Base-by-base conservation (phyloP, 2,113 vertebrate genomes). In the Sminthopsis crassicaudata region DNA sequence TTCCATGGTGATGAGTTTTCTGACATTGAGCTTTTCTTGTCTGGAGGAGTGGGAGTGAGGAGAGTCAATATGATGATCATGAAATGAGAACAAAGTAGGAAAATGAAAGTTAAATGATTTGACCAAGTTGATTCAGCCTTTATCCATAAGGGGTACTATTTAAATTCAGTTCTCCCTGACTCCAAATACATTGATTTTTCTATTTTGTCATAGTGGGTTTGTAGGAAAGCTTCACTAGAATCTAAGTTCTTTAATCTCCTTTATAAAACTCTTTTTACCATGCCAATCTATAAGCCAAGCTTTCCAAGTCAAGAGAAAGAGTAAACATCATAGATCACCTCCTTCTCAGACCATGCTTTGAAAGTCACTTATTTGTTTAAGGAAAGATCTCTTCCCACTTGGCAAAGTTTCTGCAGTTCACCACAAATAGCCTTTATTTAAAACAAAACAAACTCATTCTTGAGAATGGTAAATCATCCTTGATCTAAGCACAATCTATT, bases 371-470 rank as follows among this genome's bases (percentile, higher is more conserved):
- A 95, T 93, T 91, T 97, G 93, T 96, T 95, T 90, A 42, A 50
- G 26, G 84, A 89, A 89, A 53, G 89, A 94, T 92, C 26, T 46
- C 92, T 97, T 97, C 94, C 93, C 91, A 89, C 54, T 92, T 97
- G 95, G 93, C 90, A 94, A 94, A 50, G 24, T 89, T 96, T 94
- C 93, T 93, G 24, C 25, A 53, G 30, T 91, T 89, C 55, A 90
- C 95, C 91, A 91, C 94, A 94, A 50, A 96, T 53, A 97, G 95
- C 42, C 84, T 55, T 95, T 94, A 94, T 60, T 94, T 90, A 97
- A 97, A 95, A 94, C 50, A 95, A 53, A 95, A 95, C n/a, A n/a
- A 92, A 96, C 54, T 93, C 55, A 94, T 90, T 2, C 90, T 92
- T 96, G 94, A 89, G 89, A 19, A 53, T 26, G 30, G 89, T 55